Evolutionary conservation across 2,888 invertebrate genomes (phyloP).

Genomic region (Chymomyza caudatula): DNA sequence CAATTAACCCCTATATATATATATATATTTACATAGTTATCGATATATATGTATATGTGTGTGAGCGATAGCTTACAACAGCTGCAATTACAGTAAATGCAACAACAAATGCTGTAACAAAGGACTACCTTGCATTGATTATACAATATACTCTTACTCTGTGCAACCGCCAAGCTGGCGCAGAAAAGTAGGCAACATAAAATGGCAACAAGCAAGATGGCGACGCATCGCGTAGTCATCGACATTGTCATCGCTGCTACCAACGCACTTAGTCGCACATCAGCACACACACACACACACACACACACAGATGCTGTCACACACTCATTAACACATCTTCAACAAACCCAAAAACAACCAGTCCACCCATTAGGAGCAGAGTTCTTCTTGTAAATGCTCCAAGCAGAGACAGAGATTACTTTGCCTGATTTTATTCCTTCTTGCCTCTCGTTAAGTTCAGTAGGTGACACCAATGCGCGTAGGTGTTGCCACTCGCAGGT

Average conservation of each 20-base stretch:
- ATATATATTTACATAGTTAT: too few species aligned
- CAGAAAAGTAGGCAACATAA: too few species aligned
- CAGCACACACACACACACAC: conserved; percentile 6
- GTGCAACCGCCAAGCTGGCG: too few species aligned
- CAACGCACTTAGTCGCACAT: conserved; percentile 53
- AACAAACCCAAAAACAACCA: neutral
- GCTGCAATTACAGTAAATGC: too few species aligned
- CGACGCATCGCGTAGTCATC: neutral
- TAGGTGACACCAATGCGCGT: conserved; percentile 64
- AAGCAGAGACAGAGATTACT: conserved; percentile 54
- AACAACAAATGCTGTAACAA: too few species aligned
- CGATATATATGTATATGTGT: too few species aligned
- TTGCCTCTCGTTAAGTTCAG: conserved; percentile 50
- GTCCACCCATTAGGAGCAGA: neutral
- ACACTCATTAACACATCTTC: conserved; percentile 59
- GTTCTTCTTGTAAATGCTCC: conserved; percentile 30
- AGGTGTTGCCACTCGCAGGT: conserved; percentile 35
- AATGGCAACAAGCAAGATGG: too few species aligned
- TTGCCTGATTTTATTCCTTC: conserved; percentile 35
- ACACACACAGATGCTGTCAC: neutral
- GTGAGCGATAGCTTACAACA: too few species aligned
- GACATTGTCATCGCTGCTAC: conserved; percentile 21
- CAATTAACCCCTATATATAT: too few species aligned
- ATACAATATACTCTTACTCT: too few species aligned
- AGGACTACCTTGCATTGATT: too few species aligned